A percentile compares a stretch with the other conserved stretches of the same genome.
These are phyloP conservation scores for Cydia pomonella DNA, from an alignment of 1,140 invertebrate species.

Conservation along the genomic window DNA sequence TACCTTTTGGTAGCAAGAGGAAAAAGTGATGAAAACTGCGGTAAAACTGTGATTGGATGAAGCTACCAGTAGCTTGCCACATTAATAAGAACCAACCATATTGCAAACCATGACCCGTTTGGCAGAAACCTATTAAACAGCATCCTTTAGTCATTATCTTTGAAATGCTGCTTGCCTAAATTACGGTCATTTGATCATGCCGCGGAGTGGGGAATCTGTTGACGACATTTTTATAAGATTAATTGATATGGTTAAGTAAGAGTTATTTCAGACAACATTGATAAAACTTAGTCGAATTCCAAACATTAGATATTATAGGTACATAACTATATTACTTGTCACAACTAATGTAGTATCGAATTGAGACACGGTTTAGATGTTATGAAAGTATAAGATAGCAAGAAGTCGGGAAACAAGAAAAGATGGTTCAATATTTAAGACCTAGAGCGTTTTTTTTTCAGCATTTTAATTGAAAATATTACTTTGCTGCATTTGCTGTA, in stretches of 20 bases:
- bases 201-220: neutral
- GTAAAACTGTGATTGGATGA: neutral
- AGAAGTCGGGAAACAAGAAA: no score
- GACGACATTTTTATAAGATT: neutral
- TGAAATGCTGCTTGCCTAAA: conserved; percentile 19
- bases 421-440: no score
- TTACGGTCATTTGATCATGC: conserved; percentile 1
- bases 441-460: no score
- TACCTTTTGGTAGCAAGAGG: neutral
- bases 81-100: conserved; percentile 6
- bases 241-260: neutral
- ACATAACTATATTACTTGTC: no score
- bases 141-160: conserved; percentile 22
- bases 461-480: no score
- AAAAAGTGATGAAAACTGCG: neutral
- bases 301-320: no score
- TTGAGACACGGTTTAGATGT: neutral
- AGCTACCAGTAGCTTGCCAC: neutral
- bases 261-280: neutral
- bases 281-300: no score
- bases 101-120: conserved; percentile 27
- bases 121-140: conserved; percentile 18
- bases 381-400: no score
- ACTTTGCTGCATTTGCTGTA: no score
- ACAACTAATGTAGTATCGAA: no score